Evolutionary conservation across 1,140 invertebrate genomes (phyloP).

Genomic region (Drosophila truncata): DNA sequence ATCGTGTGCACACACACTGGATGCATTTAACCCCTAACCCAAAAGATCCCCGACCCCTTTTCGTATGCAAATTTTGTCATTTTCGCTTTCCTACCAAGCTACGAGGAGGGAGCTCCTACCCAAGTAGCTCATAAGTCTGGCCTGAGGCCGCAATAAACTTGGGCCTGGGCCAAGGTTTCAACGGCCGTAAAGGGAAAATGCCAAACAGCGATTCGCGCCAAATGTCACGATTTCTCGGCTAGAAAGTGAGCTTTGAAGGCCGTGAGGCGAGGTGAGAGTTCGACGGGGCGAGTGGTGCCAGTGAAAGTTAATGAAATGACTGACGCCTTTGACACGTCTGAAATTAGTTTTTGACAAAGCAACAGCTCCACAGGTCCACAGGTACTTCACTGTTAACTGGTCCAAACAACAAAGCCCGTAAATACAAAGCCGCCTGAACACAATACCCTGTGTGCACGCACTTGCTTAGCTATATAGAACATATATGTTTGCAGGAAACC

Average conservation of each 20-base stretch:
- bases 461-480: background rate
- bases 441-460: slow-evolving; percentile 11
- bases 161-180: slow-evolving; percentile 46
- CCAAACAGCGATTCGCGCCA: slow-evolving; percentile 29
- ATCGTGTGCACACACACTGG: slow-evolving; percentile 46
- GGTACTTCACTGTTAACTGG: slow-evolving; percentile 11
- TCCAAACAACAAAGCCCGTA: slow-evolving; percentile 24
- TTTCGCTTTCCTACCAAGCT: slow-evolving; percentile 50
- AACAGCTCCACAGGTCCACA: slow-evolving; percentile 46
- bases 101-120: slow-evolving; percentile 10
- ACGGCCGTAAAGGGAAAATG: slow-evolving; percentile 15
- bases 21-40: slow-evolving; percentile 63
- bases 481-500: background rate
- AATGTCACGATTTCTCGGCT: slow-evolving; percentile 52
- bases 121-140: slow-evolving; percentile 36
- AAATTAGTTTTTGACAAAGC: slow-evolving; percentile 76
- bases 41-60: slow-evolving; percentile 22
- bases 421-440: slow-evolving; percentile 23
- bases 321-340: slow-evolving; percentile 51
- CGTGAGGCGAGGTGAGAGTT: slow-evolving; percentile 23
- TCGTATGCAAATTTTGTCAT: slow-evolving; percentile 62
- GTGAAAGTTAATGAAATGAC: slow-evolving; percentile 75
- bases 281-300: slow-evolving; percentile 14
- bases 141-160: slow-evolving; percentile 47
- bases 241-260: slow-evolving; percentile 40